A percentile compares a stretch with the other conserved stretches of the same genome.
Conservation (phyloP, 2,113 vertebrate genomes). For the Lampris megalopsis region DNA sequence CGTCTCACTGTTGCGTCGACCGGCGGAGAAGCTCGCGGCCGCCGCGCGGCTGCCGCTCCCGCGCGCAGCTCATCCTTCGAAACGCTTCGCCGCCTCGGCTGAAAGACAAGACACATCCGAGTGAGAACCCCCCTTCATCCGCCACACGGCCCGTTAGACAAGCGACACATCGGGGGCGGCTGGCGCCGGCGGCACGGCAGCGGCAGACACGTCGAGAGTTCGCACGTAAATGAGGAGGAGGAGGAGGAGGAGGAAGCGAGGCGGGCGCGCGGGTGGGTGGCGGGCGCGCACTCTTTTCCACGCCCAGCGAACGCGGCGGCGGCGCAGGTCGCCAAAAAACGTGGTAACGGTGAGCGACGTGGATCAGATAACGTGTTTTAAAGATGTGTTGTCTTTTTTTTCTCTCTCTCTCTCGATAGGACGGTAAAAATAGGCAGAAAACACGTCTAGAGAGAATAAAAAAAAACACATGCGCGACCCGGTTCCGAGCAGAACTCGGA, state of each 20-base stretch:
- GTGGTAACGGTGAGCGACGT: conserved; percentile 39
- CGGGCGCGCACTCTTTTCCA: conserved; percentile 35
- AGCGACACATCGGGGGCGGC: no score
- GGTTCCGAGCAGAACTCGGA: no score
- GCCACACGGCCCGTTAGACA: no score
- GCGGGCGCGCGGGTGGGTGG: conserved; percentile 60
- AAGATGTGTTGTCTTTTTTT: not conserved
- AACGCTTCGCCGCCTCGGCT: conserved; percentile 10
- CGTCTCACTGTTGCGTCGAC: conserved; percentile 19
- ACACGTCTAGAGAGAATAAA: no score
- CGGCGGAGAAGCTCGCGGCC: conserved; percentile 26
- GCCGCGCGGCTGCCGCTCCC: conserved; percentile 52
- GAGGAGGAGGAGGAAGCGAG: conserved; percentile 19
- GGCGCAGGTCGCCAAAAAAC: not conserved
- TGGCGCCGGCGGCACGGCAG: no score
- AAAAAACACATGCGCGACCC: no score
- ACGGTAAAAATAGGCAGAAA: no score
- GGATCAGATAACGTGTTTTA: not conserved
- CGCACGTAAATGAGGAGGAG: conserved; percentile 3
- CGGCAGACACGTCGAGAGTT: no score
- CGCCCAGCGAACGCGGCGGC: conserved; percentile 54
- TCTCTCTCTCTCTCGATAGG: no score
- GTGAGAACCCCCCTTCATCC: no score
- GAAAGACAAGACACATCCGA: no score
- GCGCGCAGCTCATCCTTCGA: not conserved